These are phyloP conservation scores for Paracentrotus lividus DNA, from an alignment of 53 echinoderm and acorn worm genomes.

Conservation along the genomic window DNA sequence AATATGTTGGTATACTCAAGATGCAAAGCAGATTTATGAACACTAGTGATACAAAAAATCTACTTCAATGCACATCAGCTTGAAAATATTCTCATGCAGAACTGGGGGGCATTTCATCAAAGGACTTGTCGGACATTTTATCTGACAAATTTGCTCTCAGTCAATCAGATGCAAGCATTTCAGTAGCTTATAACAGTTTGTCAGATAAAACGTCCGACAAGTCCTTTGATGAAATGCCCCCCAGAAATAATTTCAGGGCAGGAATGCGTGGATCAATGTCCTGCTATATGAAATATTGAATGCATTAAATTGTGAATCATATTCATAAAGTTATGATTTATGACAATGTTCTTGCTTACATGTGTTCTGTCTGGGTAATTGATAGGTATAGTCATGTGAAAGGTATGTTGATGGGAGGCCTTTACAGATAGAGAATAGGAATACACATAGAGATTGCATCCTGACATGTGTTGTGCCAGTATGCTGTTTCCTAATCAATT, in stretches of 20 bases:
- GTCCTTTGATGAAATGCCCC: no score
- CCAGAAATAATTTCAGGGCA: neutral
- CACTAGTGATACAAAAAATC: no score
- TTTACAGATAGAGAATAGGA: neutral
- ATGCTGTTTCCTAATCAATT: neutral
- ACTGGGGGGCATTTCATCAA: no score
- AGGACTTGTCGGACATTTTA: no score
- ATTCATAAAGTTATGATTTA: constrained; percentile 26
- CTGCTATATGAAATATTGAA: neutral
- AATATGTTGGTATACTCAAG: no score
- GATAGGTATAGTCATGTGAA: constrained; percentile 28
- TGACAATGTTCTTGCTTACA: neutral
- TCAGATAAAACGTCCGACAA: no score
- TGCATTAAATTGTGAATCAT: constrained; percentile 17
- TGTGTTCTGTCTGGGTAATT: neutral
- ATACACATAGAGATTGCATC: neutral
- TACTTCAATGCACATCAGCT: neutral
- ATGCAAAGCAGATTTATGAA: no score
- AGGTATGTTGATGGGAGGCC: neutral
- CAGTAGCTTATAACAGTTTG: no score
- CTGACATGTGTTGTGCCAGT: neutral
- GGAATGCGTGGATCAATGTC: neutral
- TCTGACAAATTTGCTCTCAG: no score
- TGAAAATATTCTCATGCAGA: neutral
- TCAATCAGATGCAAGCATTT: no score